These are phyloP conservation scores for Cerastis rubricosa DNA, from an alignment of 2,888 invertebrate species.

Conservation along the genomic window DNA sequence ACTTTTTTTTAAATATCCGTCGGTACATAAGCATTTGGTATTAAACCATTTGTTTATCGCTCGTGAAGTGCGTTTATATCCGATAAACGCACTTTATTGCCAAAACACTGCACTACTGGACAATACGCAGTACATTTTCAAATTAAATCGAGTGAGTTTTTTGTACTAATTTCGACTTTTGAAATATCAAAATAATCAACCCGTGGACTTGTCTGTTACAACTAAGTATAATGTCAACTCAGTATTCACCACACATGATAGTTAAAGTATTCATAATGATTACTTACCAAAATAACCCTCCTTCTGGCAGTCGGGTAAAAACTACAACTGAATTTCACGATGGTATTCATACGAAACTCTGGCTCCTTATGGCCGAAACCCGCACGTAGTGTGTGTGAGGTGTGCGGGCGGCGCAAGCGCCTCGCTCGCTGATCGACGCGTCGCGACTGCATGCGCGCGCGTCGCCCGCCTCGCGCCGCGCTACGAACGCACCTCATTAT, in stretches of 20 bases:
- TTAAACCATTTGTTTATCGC: constrained; percentile 14
- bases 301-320: background rate
- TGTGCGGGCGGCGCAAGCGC: constrained; percentile 60
- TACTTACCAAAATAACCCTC: constrained; percentile 36
- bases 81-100: constrained; percentile 13
- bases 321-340: constrained; percentile 34
- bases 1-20: background rate
- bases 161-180: background rate
- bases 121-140: background rate
- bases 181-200: background rate
- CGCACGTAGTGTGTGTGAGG: background rate
- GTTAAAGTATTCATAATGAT: background rate
- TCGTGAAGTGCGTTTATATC: constrained; percentile 5
- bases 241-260: background rate
- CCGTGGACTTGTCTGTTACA: background rate
- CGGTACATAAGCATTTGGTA: background rate
- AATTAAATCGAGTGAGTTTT: background rate
- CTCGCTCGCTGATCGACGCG: constrained; percentile 57
- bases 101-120: constrained; percentile 18
- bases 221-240: background rate
- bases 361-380: constrained; percentile 12
- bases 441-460: constrained; percentile 42
- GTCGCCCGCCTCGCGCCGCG: constrained; percentile 9
- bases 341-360: constrained; percentile 23
- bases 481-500: constrained; percentile 40